Base-by-base conservation (phyloP, 2,797 vertebrate species). In the Enteromius radiatus region DNA sequence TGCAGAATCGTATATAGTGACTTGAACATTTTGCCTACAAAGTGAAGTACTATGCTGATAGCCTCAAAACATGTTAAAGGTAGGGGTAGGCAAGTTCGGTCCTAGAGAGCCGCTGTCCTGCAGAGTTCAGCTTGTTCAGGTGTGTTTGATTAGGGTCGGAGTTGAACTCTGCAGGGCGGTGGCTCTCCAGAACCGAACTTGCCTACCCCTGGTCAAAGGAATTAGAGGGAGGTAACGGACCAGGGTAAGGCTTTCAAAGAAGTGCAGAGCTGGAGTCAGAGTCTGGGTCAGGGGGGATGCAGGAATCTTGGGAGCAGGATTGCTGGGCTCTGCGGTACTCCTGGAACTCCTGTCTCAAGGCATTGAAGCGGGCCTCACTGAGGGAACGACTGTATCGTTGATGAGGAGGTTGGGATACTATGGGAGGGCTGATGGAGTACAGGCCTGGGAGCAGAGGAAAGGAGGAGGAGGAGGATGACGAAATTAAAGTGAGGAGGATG, bases 341-440 rank as follows among this genome's bases (percentile, higher is more conserved):
- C 61, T 94, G 93, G 90, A 94, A 96, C 90, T 96, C 95, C 89
- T 91, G 93, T 47, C 94, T 94, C 64, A 96, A 92, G 77, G 95
- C 94, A 84, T 92, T 92, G 93, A 95, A 95, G 74, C 94, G 95
- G 11, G 92, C 94, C 83, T 95, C 94, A 64, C 94, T 95, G 61
- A 95, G 92, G 79, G 93, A 94, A 87, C 67, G 92, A 85, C 89
- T 87, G 87, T 84, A 88, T 65, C 86, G 89, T 84, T 88, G 88
- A 76, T 86, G 87, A 82, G 90, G 86, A 74, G 85, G 88, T 84
- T 86, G 89, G 90, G 90, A 90, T 85, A 89, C 90, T 73, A 90
- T 90, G 7, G 89, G 88, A 90, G 89, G 90, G 88, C 89, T 91
- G 90, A 92, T 71, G 83, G 92, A 88, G 88, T 90, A 86, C 63